phyloP scores from a whole-genome alignment of 2,113 vertebrate species.

The Cyprinus carpio region DNA sequence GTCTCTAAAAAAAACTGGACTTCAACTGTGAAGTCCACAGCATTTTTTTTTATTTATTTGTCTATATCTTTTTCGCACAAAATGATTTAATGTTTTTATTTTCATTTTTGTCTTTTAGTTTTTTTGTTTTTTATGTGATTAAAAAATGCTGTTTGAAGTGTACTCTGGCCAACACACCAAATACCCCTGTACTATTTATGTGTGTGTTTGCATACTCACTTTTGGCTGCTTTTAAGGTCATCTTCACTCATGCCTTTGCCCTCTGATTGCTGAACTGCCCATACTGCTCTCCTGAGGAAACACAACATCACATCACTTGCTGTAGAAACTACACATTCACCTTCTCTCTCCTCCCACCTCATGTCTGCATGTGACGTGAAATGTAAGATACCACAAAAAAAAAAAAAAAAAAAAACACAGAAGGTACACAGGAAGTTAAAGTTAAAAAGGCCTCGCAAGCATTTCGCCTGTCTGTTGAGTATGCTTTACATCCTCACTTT shows the following conservation, averaged over 20 bases:
- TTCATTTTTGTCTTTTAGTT: too few relatives aligned
- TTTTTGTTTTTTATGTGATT: too few relatives aligned
- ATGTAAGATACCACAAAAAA: not conserved
- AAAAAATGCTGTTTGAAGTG: too few relatives aligned
- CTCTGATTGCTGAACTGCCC: slow-evolving; percentile 61
- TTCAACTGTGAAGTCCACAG: too few relatives aligned
- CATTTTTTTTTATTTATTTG: too few relatives aligned
- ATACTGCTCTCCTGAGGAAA: slow-evolving; percentile 57
- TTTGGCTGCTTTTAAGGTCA: slow-evolving; percentile 69
- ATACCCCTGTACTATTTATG: not conserved
- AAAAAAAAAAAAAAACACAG: too few relatives aligned
- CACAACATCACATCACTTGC: not conserved
- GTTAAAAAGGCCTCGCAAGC: not conserved
- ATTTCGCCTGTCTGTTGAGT: not conserved
- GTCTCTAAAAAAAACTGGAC: too few relatives aligned
- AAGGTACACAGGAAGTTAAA: not conserved
- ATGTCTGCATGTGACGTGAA: too few relatives aligned
- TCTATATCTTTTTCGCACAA: too few relatives aligned
- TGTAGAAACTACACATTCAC: too few relatives aligned
- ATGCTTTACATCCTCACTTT: not conserved
- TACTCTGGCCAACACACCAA: too few relatives aligned
- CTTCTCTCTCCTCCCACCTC: not conserved
- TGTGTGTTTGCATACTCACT: slow-evolving; percentile 61
- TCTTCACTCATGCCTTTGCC: slow-evolving; percentile 67
- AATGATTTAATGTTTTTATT: too few relatives aligned